These are phyloP conservation scores for Subanguina moxae DNA, from an alignment of 1,140 invertebrate genomes.

Conservation along the genomic window DNA sequence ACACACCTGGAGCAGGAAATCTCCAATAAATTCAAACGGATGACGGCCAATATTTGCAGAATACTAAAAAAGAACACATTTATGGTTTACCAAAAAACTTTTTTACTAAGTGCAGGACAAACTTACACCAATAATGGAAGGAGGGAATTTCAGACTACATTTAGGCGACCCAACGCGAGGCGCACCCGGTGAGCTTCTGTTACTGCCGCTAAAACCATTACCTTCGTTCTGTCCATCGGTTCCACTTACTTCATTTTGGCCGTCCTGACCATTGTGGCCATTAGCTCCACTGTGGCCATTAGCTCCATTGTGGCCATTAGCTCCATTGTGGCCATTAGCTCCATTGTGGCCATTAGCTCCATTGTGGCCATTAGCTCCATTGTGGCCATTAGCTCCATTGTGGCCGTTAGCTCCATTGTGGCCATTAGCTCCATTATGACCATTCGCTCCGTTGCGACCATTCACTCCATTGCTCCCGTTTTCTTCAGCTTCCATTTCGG, in stretches of 20 bases:
- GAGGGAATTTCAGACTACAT: background rate
- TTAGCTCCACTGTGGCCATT: no score
- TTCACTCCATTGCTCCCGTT: background rate
- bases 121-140: conserved; percentile 4
- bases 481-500: background rate
- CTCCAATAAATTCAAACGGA: conserved; percentile 17
- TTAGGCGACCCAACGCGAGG: background rate
- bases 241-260: no score
- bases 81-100: background rate
- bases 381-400: background rate
- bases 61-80: conserved; percentile 14
- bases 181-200: no score
- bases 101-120: background rate
- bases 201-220: no score
- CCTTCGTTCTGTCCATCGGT: no score
- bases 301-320: no score
- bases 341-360: no score
- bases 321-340: no score
- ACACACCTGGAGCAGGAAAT: conserved; percentile 19
- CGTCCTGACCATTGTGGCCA: no score
- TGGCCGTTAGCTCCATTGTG: background rate
- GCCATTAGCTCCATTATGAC: background rate
- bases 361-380: conserved; percentile 1
- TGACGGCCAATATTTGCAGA: conserved; percentile 7
- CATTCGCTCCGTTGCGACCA: background rate